These are phyloP conservation scores for Hypselothyrea guttata DNA, from an alignment of 2,888 invertebrate genomes.

Conservation along the genomic window DNA sequence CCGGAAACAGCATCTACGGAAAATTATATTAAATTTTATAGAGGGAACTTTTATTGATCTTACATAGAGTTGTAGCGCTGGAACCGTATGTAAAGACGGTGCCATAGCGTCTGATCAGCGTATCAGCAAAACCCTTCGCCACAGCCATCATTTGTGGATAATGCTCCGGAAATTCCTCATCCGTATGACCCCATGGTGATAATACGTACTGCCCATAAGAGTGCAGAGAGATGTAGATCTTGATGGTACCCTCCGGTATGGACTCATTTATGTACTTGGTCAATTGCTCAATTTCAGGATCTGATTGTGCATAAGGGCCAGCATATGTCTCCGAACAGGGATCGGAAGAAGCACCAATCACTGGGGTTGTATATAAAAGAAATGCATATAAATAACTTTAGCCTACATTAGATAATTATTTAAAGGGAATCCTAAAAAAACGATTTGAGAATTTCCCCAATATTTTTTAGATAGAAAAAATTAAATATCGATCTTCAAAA, in stretches of 20 bases:
- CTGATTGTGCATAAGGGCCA: constrained; percentile 85
- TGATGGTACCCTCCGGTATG: constrained; percentile 81
- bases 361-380: constrained; percentile 29
- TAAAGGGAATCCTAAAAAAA: no score
- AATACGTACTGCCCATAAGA: constrained; percentile 86
- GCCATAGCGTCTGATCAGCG: constrained; percentile 83
- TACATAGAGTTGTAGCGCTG: constrained; percentile 85
- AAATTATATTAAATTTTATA: background rate
- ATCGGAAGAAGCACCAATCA: constrained; percentile 83
- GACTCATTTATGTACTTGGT: constrained; percentile 82
- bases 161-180: constrained; percentile 82
- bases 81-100: constrained; percentile 84
- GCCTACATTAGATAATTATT: no score
- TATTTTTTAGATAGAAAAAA: no score
- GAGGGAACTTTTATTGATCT: background rate
- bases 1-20: constrained; percentile 82
- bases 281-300: constrained; percentile 83
- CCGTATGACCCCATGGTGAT: constrained; percentile 85
- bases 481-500: no score
- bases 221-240: constrained; percentile 85
- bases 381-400: background rate
- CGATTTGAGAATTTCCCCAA: no score
- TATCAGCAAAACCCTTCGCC: constrained; percentile 84
- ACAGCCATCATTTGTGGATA: constrained; percentile 83
- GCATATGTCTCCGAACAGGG: constrained; percentile 82